These are phyloP conservation scores for Poecilia velifera DNA, from an alignment of 2,797 vertebrate species.

Conservation along the genomic window DNA sequence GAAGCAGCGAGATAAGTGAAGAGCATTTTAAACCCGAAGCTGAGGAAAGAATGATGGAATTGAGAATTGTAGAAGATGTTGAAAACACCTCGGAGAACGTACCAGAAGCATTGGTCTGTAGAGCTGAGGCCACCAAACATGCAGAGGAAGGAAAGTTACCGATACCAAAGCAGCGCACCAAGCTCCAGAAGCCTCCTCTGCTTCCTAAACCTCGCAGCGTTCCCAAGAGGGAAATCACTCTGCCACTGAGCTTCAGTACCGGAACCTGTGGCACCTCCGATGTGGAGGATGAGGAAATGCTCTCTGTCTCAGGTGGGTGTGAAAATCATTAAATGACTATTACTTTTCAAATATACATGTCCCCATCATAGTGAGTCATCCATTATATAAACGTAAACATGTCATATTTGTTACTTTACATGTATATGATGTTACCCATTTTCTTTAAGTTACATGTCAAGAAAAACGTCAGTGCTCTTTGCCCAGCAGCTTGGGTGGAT, in stretches of 20 bases:
- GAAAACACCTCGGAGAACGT: slow-evolving; percentile 30
- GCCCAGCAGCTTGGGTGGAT: not conserved
- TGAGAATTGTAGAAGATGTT: slow-evolving; percentile 51
- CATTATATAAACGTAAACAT: not conserved
- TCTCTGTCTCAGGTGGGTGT: slow-evolving; percentile 70
- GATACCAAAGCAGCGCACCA: slow-evolving; percentile 71
- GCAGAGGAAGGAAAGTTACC: slow-evolving; percentile 31
- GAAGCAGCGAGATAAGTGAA: slow-evolving; percentile 43
- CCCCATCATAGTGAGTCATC: not conserved
- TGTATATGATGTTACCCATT: not conserved
- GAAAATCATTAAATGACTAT: not conserved
- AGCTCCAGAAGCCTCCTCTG: slow-evolving; percentile 72
- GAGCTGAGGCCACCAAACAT: slow-evolving; percentile 27
- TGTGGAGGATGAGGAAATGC: slow-evolving; percentile 72
- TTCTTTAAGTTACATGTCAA: not conserved
- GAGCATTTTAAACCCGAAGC: slow-evolving; percentile 35
- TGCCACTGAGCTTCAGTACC: slow-evolving; percentile 67
- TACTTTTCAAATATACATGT: not conserved
- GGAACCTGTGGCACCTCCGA: slow-evolving; percentile 63
- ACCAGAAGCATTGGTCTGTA: slow-evolving; percentile 21
- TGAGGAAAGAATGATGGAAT: slow-evolving; percentile 52
- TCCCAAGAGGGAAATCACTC: slow-evolving; percentile 82
- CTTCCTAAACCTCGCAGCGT: slow-evolving; percentile 81
- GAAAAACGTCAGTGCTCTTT: not conserved
- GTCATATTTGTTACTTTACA: not conserved